Evolutionary conservation across 1,140 invertebrate genomes (phyloP).

Genomic region (Brachionus plicatilis): DNA sequence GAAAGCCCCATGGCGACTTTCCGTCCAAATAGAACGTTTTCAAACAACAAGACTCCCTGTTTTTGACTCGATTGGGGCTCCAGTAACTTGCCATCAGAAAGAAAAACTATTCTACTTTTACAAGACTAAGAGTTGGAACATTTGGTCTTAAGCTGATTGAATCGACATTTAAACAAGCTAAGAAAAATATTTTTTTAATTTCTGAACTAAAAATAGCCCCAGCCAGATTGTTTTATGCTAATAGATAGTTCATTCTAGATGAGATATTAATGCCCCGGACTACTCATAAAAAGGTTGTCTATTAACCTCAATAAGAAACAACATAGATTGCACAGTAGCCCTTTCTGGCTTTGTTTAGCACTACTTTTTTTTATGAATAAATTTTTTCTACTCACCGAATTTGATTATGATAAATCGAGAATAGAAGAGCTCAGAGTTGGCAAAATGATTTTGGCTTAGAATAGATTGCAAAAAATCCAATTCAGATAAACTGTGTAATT

Average conservation of each 20-base stretch:
- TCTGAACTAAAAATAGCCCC: not conserved
- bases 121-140: not conserved
- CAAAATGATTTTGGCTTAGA: not conserved
- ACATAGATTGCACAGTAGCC: not conserved
- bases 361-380: not conserved
- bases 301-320: not conserved
- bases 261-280: not conserved
- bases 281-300: not conserved
- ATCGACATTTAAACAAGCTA: not conserved
- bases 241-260: not conserved
- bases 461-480: not conserved
- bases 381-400: not conserved
- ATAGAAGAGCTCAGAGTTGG: not conserved
- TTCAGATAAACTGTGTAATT: not conserved
- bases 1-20: conserved; percentile 23
- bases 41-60: not conserved
- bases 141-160: not conserved
- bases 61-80: not conserved
- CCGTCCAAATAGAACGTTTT: conserved; percentile 14
- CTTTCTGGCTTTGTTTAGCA: not conserved
- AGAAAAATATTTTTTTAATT: not conserved
- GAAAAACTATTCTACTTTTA: not conserved
- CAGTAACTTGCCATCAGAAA: not conserved
- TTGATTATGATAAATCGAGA: not conserved
- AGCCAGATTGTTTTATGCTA: not conserved